A percentile compares a stretch with the other conserved stretches of the same genome.
Evolutionary conservation across 1,140 invertebrate species (phyloP).

Genomic region (Pachyrhynchus sulphureomaculatus): DNA sequence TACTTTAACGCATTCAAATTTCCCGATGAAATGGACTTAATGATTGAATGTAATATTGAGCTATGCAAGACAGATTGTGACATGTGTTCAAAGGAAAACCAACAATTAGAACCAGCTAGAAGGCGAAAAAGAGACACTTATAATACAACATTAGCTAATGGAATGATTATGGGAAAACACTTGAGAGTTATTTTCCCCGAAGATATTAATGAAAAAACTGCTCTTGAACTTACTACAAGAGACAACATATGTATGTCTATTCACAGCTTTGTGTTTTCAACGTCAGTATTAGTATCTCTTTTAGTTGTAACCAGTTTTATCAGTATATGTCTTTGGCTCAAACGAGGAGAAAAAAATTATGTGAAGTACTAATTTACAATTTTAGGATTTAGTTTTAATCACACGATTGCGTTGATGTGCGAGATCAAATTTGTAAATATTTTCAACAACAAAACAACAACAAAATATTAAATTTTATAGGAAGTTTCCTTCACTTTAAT

Average conservation of each 20-base stretch:
- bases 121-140: constrained; percentile 54
- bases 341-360: constrained; percentile 34
- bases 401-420: too few species aligned
- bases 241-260: constrained; percentile 53
- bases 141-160: constrained; percentile 57
- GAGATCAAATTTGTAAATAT: too few species aligned
- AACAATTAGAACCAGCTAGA: constrained; percentile 64
- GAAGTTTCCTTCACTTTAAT: too few species aligned
- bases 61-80: constrained; percentile 80
- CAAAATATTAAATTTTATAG: too few species aligned
- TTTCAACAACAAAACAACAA: too few species aligned
- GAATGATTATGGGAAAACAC: constrained; percentile 61
- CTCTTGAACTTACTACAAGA: constrained; percentile 37
- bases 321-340: constrained; percentile 49
- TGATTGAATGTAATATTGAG: constrained; percentile 82
- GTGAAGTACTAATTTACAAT: constrained; percentile 12
- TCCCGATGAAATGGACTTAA: constrained; percentile 83
- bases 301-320: constrained; percentile 49
- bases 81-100: constrained; percentile 67
- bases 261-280: constrained; percentile 50
- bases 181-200: constrained; percentile 68
- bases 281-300: constrained; percentile 50
- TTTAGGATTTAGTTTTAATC: too few species aligned
- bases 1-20: constrained; percentile 87
- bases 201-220: constrained; percentile 53